Base-by-base conservation (phyloP, 2,888 invertebrate species). In the Drosophila planitibia region DNA sequence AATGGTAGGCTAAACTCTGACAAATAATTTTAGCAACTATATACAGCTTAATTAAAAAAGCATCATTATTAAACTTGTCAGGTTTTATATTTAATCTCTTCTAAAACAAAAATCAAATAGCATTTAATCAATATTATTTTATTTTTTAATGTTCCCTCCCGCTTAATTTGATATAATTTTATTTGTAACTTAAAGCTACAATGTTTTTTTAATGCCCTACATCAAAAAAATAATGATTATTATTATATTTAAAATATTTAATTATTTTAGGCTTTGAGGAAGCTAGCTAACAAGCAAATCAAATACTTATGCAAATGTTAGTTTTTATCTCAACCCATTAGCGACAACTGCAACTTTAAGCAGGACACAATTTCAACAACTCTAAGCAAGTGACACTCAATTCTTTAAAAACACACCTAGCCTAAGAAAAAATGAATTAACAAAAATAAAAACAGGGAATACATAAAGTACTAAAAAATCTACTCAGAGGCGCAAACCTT, bases 401-500 rank as follows among this genome's bases (percentile, higher is more conserved):
- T 33, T 37, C 25, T 22, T 16, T 41, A 37, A 22, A 35, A 44
- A 30, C 14, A 47, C 1, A 4, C 47, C 4, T 28, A 1, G 14
- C 4, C 4, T 0, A 7, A 47, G 9, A 22, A 16, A 16, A 28
- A 53, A 61, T 59, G 16, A 53, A 63, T 35, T 1, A 28, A 62
- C 25, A 62, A 55, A 59, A 19, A 7, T 39, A 55, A 57, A 49
- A 32, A 44, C 51, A 59, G 58, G 59, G 59, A 70, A 73, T 30
- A 78, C 58, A 74, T 57, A 55, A 47, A 41, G 30, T 30, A 35
- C 2, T n/a, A 19, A 68, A 39, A 67, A 47, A 55, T 66, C 39
- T 53, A 70, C 28, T 55, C 41, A 41, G 59, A 61, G 70, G 69
- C 66, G 66, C 69, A 83, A 66, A 70, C 70, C 80, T 85, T 85